phyloP scores from a whole-genome alignment of 2,888 invertebrate species.

The Empis livida region DNA sequence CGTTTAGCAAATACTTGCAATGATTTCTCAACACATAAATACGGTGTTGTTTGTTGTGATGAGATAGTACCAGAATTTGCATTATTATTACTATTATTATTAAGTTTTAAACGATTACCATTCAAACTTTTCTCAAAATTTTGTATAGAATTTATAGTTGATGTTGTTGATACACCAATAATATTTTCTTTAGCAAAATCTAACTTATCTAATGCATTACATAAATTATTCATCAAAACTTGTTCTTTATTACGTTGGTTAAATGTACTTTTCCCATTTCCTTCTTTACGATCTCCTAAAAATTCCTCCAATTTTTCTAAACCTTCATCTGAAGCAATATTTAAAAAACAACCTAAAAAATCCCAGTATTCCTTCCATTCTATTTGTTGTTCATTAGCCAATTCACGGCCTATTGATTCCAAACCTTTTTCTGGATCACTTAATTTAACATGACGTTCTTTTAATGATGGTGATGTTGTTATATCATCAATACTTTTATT shows the following conservation, averaged over 20 bases:
- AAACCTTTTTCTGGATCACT: slow-evolving; percentile 75
- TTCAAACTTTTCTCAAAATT: slow-evolving; percentile 10
- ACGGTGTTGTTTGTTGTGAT: slow-evolving; percentile 25
- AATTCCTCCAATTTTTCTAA: slow-evolving; percentile 61
- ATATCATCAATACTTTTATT: slow-evolving; percentile 6
- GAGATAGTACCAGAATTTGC: too few species aligned
- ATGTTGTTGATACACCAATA: slow-evolving; percentile 2
- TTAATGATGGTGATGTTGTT: slow-evolving; percentile 22
- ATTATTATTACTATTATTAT: too few species aligned
- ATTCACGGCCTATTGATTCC: slow-evolving; percentile 66
- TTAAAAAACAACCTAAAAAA: slow-evolving; percentile 69
- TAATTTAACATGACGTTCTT: slow-evolving; percentile 40
- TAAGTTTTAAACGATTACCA: slow-evolving; percentile 18
- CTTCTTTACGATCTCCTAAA: slow-evolving; percentile 30
- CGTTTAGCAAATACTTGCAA: slow-evolving; percentile 56
- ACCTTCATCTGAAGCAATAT: slow-evolving; percentile 62
- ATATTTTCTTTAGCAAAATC: slow-evolving; percentile 10
- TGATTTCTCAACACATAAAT: slow-evolving; percentile 46
- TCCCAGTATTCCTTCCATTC: slow-evolving; percentile 91
- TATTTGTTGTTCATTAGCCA: slow-evolving; percentile 56
- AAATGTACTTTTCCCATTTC: background rate
- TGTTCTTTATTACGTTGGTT: slow-evolving; percentile 8
- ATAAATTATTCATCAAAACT: slow-evolving; percentile 18
- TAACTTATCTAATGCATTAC: slow-evolving; percentile 17
- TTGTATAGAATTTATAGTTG: slow-evolving; percentile 5